A percentile compares a stretch with the other conserved stretches of the same genome.
These are phyloP conservation scores for Pitangus sulphuratus DNA, from an alignment of 2,797 vertebrate genomes.

Conservation along the genomic window DNA sequence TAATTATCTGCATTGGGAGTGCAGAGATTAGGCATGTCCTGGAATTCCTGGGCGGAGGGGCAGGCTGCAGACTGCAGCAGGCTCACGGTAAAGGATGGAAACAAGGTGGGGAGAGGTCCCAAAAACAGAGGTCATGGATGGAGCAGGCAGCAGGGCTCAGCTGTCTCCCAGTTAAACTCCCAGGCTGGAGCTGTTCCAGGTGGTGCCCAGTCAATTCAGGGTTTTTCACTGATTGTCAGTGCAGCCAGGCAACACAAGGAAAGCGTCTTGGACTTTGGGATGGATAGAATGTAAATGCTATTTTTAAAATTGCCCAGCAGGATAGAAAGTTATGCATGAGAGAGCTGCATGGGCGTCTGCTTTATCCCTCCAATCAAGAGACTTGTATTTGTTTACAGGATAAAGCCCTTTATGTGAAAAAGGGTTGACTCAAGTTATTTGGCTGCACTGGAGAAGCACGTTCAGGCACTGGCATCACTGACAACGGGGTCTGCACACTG, in stretches of 20 bases:
- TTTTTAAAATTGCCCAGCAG: slow-evolving; percentile 63
- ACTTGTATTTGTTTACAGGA: slow-evolving; percentile 17
- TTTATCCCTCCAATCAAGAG: slow-evolving; percentile 32
- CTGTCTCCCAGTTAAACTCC: neutral
- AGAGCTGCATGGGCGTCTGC: neutral
- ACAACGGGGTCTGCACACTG: neutral
- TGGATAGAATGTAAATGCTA: slow-evolving; percentile 60
- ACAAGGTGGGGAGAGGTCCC: neutral
- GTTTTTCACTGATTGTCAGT: slow-evolving; percentile 26
- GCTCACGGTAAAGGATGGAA: neutral
- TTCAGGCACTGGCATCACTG: neutral
- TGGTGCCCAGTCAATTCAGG: slow-evolving; percentile 25
- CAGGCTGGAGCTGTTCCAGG: slow-evolving; percentile 16
- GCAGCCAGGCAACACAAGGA: slow-evolving; percentile 60
- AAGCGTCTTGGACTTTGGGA: slow-evolving; percentile 55
- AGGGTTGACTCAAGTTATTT: neutral
- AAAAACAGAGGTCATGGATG: neutral
- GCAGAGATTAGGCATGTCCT: neutral
- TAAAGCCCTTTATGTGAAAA: slow-evolving; percentile 7
- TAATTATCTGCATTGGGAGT: neutral
- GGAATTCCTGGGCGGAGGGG: neutral
- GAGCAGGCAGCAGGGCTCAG: neutral
- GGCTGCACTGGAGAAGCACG: neutral
- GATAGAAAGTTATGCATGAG: slow-evolving; percentile 22
- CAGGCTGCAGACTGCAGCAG: neutral